These are phyloP conservation scores for Epizoanthus rinbou DNA, from an alignment of 92 coral and sea anemone species.

Conservation along the genomic window DNA sequence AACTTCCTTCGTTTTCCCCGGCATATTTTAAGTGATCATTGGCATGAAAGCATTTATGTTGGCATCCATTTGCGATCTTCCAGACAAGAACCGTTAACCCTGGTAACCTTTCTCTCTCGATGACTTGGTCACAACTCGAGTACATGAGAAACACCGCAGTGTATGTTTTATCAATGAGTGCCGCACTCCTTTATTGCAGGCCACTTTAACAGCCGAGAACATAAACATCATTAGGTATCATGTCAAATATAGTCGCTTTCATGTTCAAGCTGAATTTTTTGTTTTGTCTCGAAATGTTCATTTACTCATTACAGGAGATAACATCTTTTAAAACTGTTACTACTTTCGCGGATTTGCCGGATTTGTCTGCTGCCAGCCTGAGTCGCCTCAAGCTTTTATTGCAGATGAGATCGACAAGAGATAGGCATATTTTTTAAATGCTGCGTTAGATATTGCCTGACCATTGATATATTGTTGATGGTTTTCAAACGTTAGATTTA, in stretches of 20 bases:
- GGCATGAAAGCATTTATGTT: not conserved
- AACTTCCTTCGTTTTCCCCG: not conserved
- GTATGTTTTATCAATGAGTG: not conserved
- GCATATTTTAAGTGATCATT: not conserved
- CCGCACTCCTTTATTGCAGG: not conserved
- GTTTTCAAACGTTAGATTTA: too few species aligned
- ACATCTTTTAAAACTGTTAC: not conserved
- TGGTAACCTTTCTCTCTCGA: not conserved
- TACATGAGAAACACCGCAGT: too few species aligned
- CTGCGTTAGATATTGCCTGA: too few species aligned
- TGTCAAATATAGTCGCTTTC: not conserved
- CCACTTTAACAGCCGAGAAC: not conserved
- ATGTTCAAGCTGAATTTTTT: not conserved
- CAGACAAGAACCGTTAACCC: not conserved
- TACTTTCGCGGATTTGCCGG: not conserved
- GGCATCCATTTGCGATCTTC: not conserved
- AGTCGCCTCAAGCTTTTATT: too few species aligned
- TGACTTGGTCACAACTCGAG: too few species aligned
- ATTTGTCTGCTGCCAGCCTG: not conserved
- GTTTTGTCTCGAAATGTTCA: not conserved
- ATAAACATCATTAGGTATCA: slow-evolving; percentile 19
- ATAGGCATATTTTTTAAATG: too few species aligned
- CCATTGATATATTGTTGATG: too few species aligned
- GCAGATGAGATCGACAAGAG: too few species aligned
- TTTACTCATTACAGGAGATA: slow-evolving; percentile 4